Percentiles rank a stretch among this genome's conserved stretches.
These are phyloP conservation scores for Synanthedon tipuliformis DNA, from an alignment of 2,888 invertebrate genomes.

Conservation along the genomic window DNA sequence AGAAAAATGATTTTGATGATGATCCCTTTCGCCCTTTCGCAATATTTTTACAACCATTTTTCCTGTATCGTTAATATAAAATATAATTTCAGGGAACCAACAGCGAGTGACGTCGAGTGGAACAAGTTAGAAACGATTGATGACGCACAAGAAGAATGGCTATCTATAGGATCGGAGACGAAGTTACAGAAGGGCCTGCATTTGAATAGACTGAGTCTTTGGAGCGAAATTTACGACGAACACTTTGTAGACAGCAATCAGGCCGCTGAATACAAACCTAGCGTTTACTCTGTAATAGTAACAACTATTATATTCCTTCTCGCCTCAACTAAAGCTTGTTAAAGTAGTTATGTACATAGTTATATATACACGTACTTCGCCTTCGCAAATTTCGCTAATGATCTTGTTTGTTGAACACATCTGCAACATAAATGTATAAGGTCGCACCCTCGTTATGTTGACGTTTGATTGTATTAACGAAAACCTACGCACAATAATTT, in stretches of 20 bases:
- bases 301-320: background rate
- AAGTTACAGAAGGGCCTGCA: constrained; percentile 24
- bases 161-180: constrained; percentile 24
- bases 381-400: background rate
- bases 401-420: background rate
- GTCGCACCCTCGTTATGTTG: background rate
- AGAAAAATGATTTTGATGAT: too few species aligned
- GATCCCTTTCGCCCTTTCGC: too few species aligned
- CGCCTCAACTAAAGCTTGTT: background rate
- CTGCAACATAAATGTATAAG: background rate
- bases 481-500: background rate
- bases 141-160: constrained; percentile 27
- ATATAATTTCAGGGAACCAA: constrained; percentile 28
- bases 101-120: constrained; percentile 21
- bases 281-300: background rate
- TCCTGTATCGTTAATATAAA: too few species aligned
- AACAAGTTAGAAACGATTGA: constrained; percentile 14
- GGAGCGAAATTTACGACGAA: constrained; percentile 39
- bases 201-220: constrained; percentile 28
- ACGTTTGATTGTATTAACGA: background rate
- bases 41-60: too few species aligned
- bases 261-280: constrained; percentile 5
- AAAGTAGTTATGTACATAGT: background rate
- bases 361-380: background rate
- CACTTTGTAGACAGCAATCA: constrained; percentile 35